These are phyloP conservation scores for Osmerus eperlanus DNA, from an alignment of 2,113 vertebrate species.

Conservation along the genomic window DNA sequence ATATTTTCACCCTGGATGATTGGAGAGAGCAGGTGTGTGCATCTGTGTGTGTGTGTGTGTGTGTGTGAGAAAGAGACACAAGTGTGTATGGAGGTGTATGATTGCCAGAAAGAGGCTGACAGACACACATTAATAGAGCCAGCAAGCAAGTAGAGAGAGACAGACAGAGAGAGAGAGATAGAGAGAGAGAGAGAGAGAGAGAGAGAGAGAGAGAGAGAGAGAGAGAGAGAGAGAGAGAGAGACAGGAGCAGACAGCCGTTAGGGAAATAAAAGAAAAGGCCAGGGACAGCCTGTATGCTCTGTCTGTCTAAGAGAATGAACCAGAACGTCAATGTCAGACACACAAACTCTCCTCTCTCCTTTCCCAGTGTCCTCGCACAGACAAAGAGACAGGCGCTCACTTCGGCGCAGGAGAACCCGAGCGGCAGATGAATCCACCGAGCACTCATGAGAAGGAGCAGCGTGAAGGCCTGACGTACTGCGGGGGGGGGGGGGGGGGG, in stretches of 20 bases:
- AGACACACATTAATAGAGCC: slow-evolving; percentile 18
- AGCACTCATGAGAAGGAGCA: no score
- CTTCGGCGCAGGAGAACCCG: no score
- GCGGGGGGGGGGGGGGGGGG: no score
- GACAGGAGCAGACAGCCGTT: slow-evolving; percentile 58
- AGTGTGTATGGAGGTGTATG: background rate
- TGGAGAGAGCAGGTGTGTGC: slow-evolving; percentile 10
- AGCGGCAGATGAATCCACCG: no score
- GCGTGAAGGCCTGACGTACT: no score
- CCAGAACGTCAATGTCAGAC: slow-evolving; percentile 57
- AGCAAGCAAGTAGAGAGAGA: slow-evolving; percentile 25
- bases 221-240: slow-evolving; percentile 18
- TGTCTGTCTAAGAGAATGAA: slow-evolving; percentile 30
- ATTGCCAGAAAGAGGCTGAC: slow-evolving; percentile 9
- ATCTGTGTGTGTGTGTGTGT: slow-evolving; percentile 20
- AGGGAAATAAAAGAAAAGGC: slow-evolving; percentile 61
- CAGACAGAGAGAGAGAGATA: slow-evolving; percentile 39
- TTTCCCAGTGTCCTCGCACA: background rate
- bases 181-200: slow-evolving; percentile 42
- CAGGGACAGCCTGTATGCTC: slow-evolving; percentile 33
- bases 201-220: slow-evolving; percentile 50
- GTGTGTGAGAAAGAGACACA: slow-evolving; percentile 7
- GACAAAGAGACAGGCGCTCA: background rate
- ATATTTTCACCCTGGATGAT: slow-evolving; percentile 33
- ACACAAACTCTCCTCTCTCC: slow-evolving; percentile 24